These are phyloP conservation scores for Heliothis subflexa DNA, from an alignment of 1,140 invertebrate species.

Conservation along the genomic window DNA sequence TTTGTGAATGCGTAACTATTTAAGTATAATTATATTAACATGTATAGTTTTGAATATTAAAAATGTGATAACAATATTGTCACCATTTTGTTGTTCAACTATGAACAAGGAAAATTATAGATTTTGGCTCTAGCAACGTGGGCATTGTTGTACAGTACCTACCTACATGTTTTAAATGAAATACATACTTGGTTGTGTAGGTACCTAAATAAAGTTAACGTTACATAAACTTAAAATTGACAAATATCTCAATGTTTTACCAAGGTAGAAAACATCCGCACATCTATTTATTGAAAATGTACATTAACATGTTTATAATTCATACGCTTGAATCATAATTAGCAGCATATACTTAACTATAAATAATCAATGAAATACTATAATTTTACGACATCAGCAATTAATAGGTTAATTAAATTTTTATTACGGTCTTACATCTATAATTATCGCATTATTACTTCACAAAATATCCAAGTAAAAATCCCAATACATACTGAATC, in stretches of 20 bases:
- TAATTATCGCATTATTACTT: neutral
- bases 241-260: neutral
- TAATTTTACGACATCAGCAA: constrained; percentile 15
- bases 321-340: neutral
- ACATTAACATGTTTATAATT: constrained; percentile 1
- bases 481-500: too few relatives aligned
- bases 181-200: too few relatives aligned
- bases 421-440: neutral
- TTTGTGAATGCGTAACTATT: too few relatives aligned
- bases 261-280: neutral
- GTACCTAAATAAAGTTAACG: too few relatives aligned
- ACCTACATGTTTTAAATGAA: too few relatives aligned
- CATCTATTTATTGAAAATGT: too few relatives aligned
- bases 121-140: neutral
- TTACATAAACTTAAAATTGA: too few relatives aligned
- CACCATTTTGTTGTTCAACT: neutral
- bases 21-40: too few relatives aligned
- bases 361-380: constrained; percentile 11
- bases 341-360: constrained; percentile 14
- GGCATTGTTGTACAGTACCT: neutral
- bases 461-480: neutral
- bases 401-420: constrained; percentile 11
- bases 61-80: neutral
- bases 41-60: too few relatives aligned
- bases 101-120: constrained; percentile 37